phyloP scores from a whole-genome alignment of 2,888 invertebrate genomes.

The Iphiclides podalirius region DNA sequence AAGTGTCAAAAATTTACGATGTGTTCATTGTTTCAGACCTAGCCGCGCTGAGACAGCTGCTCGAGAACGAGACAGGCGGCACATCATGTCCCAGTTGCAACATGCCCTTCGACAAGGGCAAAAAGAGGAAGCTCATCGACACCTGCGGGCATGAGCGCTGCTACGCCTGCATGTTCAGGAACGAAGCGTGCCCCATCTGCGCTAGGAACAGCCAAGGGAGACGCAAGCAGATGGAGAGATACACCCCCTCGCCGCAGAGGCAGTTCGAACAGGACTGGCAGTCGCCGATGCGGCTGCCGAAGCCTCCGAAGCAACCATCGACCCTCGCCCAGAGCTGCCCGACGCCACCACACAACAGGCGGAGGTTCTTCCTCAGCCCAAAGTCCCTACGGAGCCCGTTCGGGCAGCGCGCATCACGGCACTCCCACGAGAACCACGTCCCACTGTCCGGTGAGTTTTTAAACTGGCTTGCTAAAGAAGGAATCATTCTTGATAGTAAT shows the following conservation, averaged over 20 bases:
- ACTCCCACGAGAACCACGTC: slow-evolving; percentile 82
- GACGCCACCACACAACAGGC: slow-evolving; percentile 87
- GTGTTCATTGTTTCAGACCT: slow-evolving; percentile 83
- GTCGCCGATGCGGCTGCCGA: slow-evolving; percentile 79
- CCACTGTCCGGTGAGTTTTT: slow-evolving; percentile 86
- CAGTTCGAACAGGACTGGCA: slow-evolving; percentile 66
- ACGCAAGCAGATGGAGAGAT: slow-evolving; percentile 68
- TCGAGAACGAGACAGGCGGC: slow-evolving; percentile 87
- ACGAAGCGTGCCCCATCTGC: slow-evolving; percentile 94
- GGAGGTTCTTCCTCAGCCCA: slow-evolving; percentile 90
- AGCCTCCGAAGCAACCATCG: slow-evolving; percentile 78
- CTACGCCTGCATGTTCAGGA: slow-evolving; percentile 96
- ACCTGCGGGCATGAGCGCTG: slow-evolving; percentile 97
- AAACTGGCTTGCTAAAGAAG: slow-evolving; percentile 38
- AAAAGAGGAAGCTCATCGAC: slow-evolving; percentile 96
- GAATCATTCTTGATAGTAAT: slow-evolving; percentile 7
- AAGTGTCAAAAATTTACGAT: no score
- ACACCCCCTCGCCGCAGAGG: slow-evolving; percentile 69
- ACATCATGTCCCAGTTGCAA: slow-evolving; percentile 91
- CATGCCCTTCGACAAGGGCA: slow-evolving; percentile 97
- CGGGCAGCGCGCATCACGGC: slow-evolving; percentile 71
- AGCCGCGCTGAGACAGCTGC: slow-evolving; percentile 89
- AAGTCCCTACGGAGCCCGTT: slow-evolving; percentile 90
- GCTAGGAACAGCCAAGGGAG: slow-evolving; percentile 64
- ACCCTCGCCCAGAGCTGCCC: slow-evolving; percentile 86